These are phyloP conservation scores for Hippasteria phrygiana DNA, from an alignment of 53 echinoderm and acorn worm genomes.

Conservation along the genomic window DNA sequence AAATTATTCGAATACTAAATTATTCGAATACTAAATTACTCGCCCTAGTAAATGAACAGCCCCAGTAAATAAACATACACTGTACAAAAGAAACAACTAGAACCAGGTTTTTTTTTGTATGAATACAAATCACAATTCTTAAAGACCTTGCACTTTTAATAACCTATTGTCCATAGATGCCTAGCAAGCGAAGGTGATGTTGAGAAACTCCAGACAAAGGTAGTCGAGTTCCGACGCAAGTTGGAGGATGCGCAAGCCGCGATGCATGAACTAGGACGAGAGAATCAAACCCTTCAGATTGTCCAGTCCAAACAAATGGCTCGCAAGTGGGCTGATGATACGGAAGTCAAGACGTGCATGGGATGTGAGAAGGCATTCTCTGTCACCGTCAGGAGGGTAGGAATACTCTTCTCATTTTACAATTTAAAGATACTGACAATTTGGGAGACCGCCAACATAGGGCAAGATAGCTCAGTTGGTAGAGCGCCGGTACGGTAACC, in stretches of 20 bases:
- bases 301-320: constrained; percentile 80
- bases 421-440: not conserved
- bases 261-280: constrained; percentile 97
- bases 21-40: too few species aligned
- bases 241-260: constrained; percentile 96
- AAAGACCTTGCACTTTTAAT: too few species aligned
- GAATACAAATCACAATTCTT: too few species aligned
- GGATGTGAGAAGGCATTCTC: constrained; percentile 88
- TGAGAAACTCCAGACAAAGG: constrained; percentile 87
- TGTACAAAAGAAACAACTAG: too few species aligned
- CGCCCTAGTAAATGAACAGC: too few species aligned
- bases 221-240: constrained; percentile 81
- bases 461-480: not conserved
- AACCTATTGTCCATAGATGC: constrained; percentile 61
- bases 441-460: not conserved
- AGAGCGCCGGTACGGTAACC: not conserved
- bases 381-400: constrained; percentile 88
- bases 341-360: constrained; percentile 89
- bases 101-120: too few species aligned
- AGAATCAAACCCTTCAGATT: constrained; percentile 97
- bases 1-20: too few species aligned
- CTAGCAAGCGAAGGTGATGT: constrained; percentile 87
- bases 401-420: not conserved
- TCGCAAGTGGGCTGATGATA: constrained; percentile 89
- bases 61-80: too few species aligned